Percentiles rank a stretch among this genome's conserved stretches.
These are phyloP conservation scores for Prunella himalayana DNA, from an alignment of 2,113 vertebrate species.

Conservation along the genomic window DNA sequence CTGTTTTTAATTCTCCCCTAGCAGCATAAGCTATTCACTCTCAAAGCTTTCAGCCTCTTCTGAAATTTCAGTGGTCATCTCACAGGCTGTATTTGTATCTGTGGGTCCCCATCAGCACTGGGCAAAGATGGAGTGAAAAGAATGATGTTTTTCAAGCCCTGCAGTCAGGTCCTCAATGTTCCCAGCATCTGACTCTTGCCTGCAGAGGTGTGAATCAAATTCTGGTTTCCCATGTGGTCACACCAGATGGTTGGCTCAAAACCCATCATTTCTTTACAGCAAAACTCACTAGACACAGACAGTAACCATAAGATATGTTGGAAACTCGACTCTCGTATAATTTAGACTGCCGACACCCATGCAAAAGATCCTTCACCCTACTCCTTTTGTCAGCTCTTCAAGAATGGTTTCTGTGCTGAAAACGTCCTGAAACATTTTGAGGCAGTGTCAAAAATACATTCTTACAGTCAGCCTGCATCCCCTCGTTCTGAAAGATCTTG, in stretches of 20 bases:
- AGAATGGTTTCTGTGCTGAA: not conserved
- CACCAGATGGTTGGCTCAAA: conserved; percentile 57
- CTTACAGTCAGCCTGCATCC: not conserved
- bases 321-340: conserved; percentile 14
- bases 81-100: not conserved
- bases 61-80: not conserved
- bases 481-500: not conserved
- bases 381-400: conserved; percentile 29
- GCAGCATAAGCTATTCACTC: not conserved
- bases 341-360: conserved; percentile 32
- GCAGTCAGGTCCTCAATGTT: conserved; percentile 40
- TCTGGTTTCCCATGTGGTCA: conserved; percentile 63
- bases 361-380: conserved; percentile 23
- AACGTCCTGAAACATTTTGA: not conserved
- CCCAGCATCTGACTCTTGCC: conserved; percentile 53
- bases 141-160: not conserved
- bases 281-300: conserved; percentile 57
- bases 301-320: conserved; percentile 55
- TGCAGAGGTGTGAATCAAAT: conserved; percentile 63
- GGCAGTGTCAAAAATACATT: not conserved
- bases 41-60: not conserved
- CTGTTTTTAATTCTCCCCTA: not conserved
- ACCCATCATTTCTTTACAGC: conserved; percentile 44
- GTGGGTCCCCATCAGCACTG: not conserved
- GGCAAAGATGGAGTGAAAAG: not conserved